phyloP scores from a whole-genome alignment of 2,113 vertebrate genomes.

The Oreochromis spilurus region DNA sequence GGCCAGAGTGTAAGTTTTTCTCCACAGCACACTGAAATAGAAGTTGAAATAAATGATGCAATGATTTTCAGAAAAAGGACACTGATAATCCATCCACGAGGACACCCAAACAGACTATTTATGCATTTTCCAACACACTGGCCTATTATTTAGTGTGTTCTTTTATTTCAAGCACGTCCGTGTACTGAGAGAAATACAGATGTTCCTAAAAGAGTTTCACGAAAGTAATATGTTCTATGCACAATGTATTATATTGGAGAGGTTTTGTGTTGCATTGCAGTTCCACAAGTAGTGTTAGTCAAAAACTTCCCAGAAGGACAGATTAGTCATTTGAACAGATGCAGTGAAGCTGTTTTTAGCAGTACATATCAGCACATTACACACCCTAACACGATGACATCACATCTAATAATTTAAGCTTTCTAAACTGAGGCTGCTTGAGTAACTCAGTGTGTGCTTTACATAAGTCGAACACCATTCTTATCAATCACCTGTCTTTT shows the following conservation, averaged over 20 bases:
- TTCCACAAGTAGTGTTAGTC: not conserved
- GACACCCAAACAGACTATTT: not conserved
- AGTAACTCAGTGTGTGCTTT: not conserved
- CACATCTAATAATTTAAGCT: not conserved
- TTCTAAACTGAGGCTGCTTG: not conserved
- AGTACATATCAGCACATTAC: not conserved
- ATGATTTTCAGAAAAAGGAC: slow-evolving; percentile 22
- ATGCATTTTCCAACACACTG: not conserved
- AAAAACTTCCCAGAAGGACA: not conserved
- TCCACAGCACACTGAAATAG: not conserved
- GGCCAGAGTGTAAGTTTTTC: not conserved
- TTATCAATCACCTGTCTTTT: not conserved
- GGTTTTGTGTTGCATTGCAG: not conserved
- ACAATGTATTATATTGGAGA: not conserved
- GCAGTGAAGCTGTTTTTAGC: not conserved
- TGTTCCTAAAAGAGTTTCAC: not conserved
- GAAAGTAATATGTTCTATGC: not conserved
- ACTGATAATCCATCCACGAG: slow-evolving; percentile 29
- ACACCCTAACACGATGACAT: not conserved
- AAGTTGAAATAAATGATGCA: not conserved
- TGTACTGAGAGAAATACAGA: not conserved
- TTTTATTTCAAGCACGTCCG: rapidly evolving
- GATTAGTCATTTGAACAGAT: not conserved
- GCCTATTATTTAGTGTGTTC: not conserved
- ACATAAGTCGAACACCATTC: not conserved